phyloP scores from a whole-genome alignment of 2,113 vertebrate species.

The Corydoras maculifer region DNA sequence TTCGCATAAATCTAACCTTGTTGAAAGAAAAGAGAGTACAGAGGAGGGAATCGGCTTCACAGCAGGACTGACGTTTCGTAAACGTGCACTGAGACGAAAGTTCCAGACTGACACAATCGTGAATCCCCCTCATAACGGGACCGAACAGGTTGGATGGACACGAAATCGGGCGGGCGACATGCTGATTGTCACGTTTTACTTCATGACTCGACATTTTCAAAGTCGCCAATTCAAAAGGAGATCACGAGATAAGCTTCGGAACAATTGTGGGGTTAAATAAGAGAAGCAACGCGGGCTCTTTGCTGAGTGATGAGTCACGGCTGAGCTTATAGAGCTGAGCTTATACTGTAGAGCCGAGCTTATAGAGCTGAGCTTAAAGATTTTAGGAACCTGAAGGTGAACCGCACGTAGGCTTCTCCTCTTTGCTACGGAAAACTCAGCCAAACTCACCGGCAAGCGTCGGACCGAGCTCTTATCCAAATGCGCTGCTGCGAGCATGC shows the following conservation, averaged over 20 bases:
- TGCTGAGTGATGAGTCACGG: conserved; percentile 18
- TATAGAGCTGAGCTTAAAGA: too few species aligned
- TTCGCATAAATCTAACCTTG: too few species aligned
- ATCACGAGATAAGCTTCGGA: conserved; percentile 28
- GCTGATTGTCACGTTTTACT: conserved; percentile 59
- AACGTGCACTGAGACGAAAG: background rate
- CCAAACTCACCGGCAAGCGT: background rate
- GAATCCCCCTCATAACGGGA: background rate
- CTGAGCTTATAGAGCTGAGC: background rate
- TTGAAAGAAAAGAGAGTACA: too few species aligned
- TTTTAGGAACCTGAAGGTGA: conserved; percentile 9
- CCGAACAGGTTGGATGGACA: background rate
- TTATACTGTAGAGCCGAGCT: too few species aligned
- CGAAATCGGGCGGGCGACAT: conserved; percentile 26
- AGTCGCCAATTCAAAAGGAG: conserved; percentile 35
- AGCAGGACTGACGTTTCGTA: too few species aligned
- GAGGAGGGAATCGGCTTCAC: too few species aligned
- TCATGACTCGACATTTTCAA: conserved; percentile 53
- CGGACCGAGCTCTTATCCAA: too few species aligned
- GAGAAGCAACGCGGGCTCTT: conserved; percentile 15
- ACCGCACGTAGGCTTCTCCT: conserved; percentile 11
- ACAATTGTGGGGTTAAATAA: conserved; percentile 31
- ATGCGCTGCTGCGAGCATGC: too few species aligned
- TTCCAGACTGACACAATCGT: conserved; percentile 23
- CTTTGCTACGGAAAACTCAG: too few species aligned